phyloP scores from a whole-genome alignment of 2,113 vertebrate species.

The Ptyas mucosa region DNA sequence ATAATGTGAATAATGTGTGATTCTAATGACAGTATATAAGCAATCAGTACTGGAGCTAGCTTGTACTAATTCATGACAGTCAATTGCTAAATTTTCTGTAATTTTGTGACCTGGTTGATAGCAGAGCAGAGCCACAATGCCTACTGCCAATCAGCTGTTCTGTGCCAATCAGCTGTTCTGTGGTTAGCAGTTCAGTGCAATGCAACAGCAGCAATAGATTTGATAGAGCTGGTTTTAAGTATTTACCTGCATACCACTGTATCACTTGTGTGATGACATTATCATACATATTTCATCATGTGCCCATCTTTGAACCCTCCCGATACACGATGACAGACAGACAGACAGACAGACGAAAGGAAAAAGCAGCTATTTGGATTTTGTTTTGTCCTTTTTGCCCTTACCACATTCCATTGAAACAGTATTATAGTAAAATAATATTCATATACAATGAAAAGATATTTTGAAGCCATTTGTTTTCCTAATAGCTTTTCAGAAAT shows the following conservation, averaged over 20 bases:
- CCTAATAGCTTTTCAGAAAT: neutral
- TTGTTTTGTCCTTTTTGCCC: neutral
- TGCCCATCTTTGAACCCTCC: neutral
- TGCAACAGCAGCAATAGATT: neutral
- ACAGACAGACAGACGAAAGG: neutral
- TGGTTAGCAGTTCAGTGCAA: neutral
- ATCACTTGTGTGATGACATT: neutral
- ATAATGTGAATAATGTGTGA: neutral
- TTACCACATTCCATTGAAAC: neutral
- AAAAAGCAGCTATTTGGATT: neutral
- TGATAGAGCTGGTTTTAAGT: neutral
- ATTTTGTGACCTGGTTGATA: neutral
- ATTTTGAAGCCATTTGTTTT: neutral
- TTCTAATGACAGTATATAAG: neutral
- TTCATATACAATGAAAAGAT: neutral
- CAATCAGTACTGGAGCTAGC: neutral
- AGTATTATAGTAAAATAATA: neutral
- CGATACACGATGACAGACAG: neutral
- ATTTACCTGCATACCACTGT: neutral
- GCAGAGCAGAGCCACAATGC: neutral
- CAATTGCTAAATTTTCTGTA: neutral
- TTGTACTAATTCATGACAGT: neutral
- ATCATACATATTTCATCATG: neutral
- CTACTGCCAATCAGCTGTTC: neutral
- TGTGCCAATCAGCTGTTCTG: neutral